Evolutionary conservation across 2,113 vertebrate genomes (phyloP).

Genomic region (Zosterops pallidus): DNA sequence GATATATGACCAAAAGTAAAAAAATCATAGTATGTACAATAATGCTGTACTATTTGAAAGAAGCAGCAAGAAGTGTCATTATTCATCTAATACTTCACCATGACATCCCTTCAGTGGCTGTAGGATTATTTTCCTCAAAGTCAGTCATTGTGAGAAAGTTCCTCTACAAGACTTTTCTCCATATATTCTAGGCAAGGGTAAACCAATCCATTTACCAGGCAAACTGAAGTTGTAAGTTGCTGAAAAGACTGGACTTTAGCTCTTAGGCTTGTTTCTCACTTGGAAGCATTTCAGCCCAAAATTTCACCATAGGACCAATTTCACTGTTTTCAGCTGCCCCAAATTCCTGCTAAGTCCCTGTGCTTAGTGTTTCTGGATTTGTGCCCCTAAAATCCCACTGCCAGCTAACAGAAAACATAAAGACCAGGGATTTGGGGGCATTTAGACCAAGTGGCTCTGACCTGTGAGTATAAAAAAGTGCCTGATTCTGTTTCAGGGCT

Average conservation of each 20-base stretch:
- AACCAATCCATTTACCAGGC: not conserved
- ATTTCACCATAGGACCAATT: not conserved
- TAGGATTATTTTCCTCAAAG: not conserved
- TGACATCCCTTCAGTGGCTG: not conserved
- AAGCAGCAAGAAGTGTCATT: not conserved
- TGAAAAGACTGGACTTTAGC: not conserved
- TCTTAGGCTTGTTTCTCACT: not conserved
- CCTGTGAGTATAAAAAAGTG: not conserved
- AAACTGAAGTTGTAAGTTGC: not conserved
- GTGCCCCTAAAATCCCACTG: not conserved
- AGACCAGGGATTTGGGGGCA: not conserved
- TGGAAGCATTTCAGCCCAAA: not conserved
- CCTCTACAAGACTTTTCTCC: not conserved
- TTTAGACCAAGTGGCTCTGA: not conserved
- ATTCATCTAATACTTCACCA: not conserved
- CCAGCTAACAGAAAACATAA: not conserved
- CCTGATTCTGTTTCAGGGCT: not conserved
- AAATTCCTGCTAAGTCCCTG: not conserved
- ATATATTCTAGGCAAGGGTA: not conserved
- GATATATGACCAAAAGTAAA: not conserved
- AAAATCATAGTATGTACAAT: not conserved
- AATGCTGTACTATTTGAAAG: not conserved
- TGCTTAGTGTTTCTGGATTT: not conserved
- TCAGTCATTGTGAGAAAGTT: not conserved
- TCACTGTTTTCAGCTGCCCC: not conserved